Base-by-base conservation (phyloP, 2,113 vertebrate species). In the Antechinus stuartii region DNA sequence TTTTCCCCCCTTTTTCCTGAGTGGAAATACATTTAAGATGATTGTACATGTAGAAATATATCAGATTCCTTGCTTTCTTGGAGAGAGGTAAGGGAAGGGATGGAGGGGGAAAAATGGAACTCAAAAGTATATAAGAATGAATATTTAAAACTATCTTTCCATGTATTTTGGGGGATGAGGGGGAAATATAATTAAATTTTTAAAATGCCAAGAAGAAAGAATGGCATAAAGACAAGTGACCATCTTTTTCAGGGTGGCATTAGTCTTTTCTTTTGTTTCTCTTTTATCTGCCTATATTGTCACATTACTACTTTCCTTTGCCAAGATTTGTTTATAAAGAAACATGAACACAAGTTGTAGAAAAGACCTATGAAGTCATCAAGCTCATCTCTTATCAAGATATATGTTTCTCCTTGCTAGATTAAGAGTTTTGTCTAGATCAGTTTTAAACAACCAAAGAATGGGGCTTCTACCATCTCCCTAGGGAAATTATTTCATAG, bases 401-500 rank as follows among this genome's bases (percentile, higher is more conserved):
- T 94, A 23, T 54, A 8, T 42, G 49, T 92, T 95, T 96, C 91
- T n/a, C 24, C 57, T 35, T 24, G 19, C 26, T 53, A 92, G 89
- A 90, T 42, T 53, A 55, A 50, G 30, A 49, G 26, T 54, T 95
- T 96, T 91, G 10, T 96, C 6, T 89, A 91, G 10, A 96, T 10
- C n/a, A 90, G 0, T 24, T 91, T 93, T 42, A 61, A 91, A 94
- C 54, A 35, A 61, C 49, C 68, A 92, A 95, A 89, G 6, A 42
- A 4, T 0, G 4, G 49, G 8, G 25, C 47, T 89, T 22, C 3
- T 90, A 84, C 5, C 24, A 91, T 68, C 95, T 95, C 42, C 25
- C 2, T 23, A 89, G 24, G n/a, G 68, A 94, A 96, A 92, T 90
- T 90, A 96, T 25, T 93, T 96, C 84, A 56, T 90, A 42, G 25